Base-by-base conservation (phyloP, 1,140 invertebrate genomes). In the Eurosta solidaginis region DNA sequence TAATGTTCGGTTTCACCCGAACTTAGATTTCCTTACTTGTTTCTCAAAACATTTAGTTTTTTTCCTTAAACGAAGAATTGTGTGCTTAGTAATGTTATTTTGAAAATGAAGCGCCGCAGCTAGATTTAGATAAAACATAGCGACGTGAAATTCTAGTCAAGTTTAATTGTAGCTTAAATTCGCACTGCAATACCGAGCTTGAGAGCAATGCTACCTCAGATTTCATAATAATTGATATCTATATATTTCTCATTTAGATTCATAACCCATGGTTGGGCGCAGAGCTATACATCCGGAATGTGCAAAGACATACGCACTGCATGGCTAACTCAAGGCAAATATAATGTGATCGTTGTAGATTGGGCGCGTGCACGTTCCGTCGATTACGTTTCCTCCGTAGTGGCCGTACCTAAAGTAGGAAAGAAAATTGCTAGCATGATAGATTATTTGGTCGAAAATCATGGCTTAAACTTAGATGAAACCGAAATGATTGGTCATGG, bases 401-500 rank as follows among this genome's bases (percentile, higher is more conserved):
- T 25, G 3, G 88, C 87, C n/a, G 90, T 91, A 0, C 81, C 87
- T 2, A 45, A 76, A 2, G 88, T 91, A 17, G 92, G 91, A 0
- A 27, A 83, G n/a, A 80, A 81, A 9, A 77, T 91, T 0, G 90
- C 88, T 1, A 74, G 84, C 9, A 89, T 92, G 76, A 81, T 92
- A 17, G 81, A 86, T n/a, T 89, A 87, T 82, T 81, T 92, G 9
- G 76, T 88, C 3, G 59, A 78, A 0, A 75, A 80, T 0, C 85
- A 88, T 42, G 89, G 88, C 9, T 85, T 92, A 0, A 83, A 88
- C 3, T 86, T 91, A 75, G 82, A 89, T 25, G 87, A 89, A 29
- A 87, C 91, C 0, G 90, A 91, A 81, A 82, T 93, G 0, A 89
- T 92, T 68, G 92, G 92, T 0, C 92, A 92, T 79, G 92, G 92